Base-by-base conservation (phyloP, 2,797 vertebrate genomes). In the Paedocypris micromegethes region DNA sequence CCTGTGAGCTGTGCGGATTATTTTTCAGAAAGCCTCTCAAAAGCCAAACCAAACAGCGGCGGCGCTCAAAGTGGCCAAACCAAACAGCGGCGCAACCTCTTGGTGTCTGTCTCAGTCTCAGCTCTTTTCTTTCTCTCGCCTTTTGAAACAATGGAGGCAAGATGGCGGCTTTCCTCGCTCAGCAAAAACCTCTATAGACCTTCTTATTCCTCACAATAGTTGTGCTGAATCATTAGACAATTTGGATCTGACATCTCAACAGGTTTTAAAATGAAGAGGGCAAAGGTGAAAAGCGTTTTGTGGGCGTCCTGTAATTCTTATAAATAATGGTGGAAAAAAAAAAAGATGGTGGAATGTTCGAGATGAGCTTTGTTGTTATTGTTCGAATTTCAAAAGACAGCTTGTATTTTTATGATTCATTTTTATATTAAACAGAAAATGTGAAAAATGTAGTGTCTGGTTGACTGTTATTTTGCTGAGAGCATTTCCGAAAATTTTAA, bases 41-140 rank as follows among this genome's bases (percentile, higher is more conserved):
- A 67, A 56, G 50, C 51, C 42, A 66, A 76, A 76, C 45, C 44
- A 76, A 78, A 74, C 69, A 56, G 9, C 4, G 3, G 42, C 65
- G 41, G 43, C 37, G 45, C 56, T 64, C 53, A 69, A 59, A 69
- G 44, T 55, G 51, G 49, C 64, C n/a, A 38, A 52, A 69, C 65
- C 65, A 68, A 76, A 41, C 42, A 51, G 50, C 52, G 54, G 55
- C 46, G 2, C 9, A 63, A 65, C 44, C 67, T 64, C 76, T 60
- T 72, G 45, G 47, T 69, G 73, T 64, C 61, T 68, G 71, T 73
- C 63, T 66, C 44, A 3, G 2, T 57, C 55, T 67, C 48, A 23
- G 45, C 51, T 62, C 43, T 63, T 64, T 58, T 48, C 55, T 39
- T 49, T 58, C 40, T 61, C 23, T 40, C 46, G 4, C 53, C 49